Base-by-base conservation (phyloP, 2,888 invertebrate genomes). In the Blera fallax region DNA sequence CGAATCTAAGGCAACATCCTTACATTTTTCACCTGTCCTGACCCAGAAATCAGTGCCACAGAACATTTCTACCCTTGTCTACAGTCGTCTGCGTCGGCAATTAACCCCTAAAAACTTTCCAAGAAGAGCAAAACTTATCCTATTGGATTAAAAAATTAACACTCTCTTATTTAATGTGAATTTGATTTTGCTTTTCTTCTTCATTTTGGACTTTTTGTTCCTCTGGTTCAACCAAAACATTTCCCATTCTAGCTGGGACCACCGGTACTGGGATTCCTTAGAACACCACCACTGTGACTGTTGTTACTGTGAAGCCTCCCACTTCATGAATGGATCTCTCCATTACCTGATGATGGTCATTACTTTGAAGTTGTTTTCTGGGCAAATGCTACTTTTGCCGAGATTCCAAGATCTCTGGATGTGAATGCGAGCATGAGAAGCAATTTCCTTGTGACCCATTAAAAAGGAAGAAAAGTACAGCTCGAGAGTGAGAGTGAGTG, bases 291-390 rank as follows among this genome's bases (percentile, higher is more conserved):
- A 32, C 7, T 32, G n/a, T 14, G n/a, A 2, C 45, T 21, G 32
- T 37, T 27, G 10, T 18, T 37, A n/a, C n/a, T 45, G 27, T 34
- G 2, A 21, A n/a, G 21, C 21, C 11, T 11, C 32, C n/a, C 48
- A 70, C 81, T 81, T 69, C 70, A 54, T 76, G 73, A 80, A 84
- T 69, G 80, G 64, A 69, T 81, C 84, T 81, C 84, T 85, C 81
- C 81, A 85, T 85, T 85, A 85, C 85, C 85, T 85, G 85, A 85
- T 76, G 85, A 81, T 81, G 76, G 76, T 85, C 81, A 85, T 84
- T 85, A 81, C 85, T 76, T 80, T 85, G 60, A 76, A 81, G 85
- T 81, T 78, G 60, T 73, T 60, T 65, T 52, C 29, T 54, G 62
- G 56, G 58, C 34, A 32, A 67, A 60, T 43, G 58, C 43, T 65